phyloP scores from a whole-genome alignment of 2,888 invertebrate genomes.

The Stramonita haemastoma region DNA sequence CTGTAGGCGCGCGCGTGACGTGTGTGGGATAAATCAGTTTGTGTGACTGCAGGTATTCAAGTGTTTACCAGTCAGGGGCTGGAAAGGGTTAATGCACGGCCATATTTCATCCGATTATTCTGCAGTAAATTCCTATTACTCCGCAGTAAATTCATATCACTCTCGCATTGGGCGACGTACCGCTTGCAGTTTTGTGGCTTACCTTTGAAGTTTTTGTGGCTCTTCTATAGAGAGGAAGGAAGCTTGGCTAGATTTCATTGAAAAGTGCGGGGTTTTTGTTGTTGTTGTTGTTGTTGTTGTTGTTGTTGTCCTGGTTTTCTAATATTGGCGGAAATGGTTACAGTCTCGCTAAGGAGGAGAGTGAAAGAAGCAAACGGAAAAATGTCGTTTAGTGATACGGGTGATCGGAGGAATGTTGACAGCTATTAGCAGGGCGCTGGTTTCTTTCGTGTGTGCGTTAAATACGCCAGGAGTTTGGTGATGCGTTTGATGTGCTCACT shows the following conservation, averaged over 20 bases:
- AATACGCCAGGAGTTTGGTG: too few species aligned
- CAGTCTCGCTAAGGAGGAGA: too few species aligned
- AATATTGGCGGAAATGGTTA: too few species aligned
- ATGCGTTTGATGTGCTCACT: too few species aligned
- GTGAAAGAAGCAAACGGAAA: background rate
- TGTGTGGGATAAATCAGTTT: conserved; percentile 25
- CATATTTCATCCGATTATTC: conserved; percentile 39
- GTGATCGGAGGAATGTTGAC: background rate
- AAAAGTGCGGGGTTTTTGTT: background rate
- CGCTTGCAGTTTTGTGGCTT: background rate
- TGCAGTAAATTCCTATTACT: conserved; percentile 31
- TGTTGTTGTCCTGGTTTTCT: too few species aligned
- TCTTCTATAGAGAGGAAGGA: background rate
- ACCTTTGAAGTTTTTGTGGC: conserved; percentile 26
- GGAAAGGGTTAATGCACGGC: background rate
- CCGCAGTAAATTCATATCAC: conserved; percentile 42
- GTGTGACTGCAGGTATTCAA: background rate
- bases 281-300: too few species aligned
- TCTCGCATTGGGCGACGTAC: conserved; percentile 25
- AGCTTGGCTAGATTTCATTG: background rate
- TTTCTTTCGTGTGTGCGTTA: background rate
- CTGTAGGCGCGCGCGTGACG: background rate
- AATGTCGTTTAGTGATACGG: background rate
- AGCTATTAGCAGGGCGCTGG: background rate
- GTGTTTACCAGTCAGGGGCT: background rate